These are phyloP conservation scores for Ascaphus truei DNA, from an alignment of 2,113 vertebrate genomes.

Conservation along the genomic window DNA sequence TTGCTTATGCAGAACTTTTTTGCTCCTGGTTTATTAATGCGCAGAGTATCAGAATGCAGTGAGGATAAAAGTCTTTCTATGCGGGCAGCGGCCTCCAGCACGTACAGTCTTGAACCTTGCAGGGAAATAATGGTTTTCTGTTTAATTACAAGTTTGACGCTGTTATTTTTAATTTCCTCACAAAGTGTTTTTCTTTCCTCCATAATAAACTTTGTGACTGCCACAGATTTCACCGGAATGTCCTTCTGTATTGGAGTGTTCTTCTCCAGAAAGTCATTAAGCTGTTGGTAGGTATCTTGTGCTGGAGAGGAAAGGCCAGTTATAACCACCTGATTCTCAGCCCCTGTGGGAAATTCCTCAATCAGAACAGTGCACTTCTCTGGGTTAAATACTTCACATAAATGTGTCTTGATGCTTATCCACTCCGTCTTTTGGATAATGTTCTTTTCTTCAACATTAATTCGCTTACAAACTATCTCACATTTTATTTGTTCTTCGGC, in stretches of 20 bases:
- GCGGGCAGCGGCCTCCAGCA: conserved; percentile 34
- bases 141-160: conserved; percentile 50
- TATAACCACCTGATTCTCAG: conserved; percentile 54
- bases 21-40: conserved; percentile 61
- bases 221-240: conserved; percentile 40
- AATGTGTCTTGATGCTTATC: conserved; percentile 44
- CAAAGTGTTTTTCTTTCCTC: conserved; percentile 31
- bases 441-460: conserved; percentile 56
- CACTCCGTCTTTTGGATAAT: conserved; percentile 58
- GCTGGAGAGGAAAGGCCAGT: conserved; percentile 59
- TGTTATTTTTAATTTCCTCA: conserved; percentile 41
- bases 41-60: conserved; percentile 45
- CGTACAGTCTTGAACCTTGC: conserved; percentile 59
- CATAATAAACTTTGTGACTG: conserved; percentile 59
- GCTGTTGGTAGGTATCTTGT: conserved; percentile 28
- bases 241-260: conserved; percentile 54
- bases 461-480: conserved; percentile 44
- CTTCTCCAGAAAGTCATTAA: conserved; percentile 63
- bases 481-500: conserved; percentile 62
- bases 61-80: conserved; percentile 49
- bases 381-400: conserved; percentile 42
- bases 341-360: conserved; percentile 9
- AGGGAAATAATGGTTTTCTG: conserved; percentile 52
- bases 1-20: conserved; percentile 63
- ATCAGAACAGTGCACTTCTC: conserved; percentile 43